Conservation (phyloP, 1,140 invertebrate genomes). For the Apis cerana region DNA sequence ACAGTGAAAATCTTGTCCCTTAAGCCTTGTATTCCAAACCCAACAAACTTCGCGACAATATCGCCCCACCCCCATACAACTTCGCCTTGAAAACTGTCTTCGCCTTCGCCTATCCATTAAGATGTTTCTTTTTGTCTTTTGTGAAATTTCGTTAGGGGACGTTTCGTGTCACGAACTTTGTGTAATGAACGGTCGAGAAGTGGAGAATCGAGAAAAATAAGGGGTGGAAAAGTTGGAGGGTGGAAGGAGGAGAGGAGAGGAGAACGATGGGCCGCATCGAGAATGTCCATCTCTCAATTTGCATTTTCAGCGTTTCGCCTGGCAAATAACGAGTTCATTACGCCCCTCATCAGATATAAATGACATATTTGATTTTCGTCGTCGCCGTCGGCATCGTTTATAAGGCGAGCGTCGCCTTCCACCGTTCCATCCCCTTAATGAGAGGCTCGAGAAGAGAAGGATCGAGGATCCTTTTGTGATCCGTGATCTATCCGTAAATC, state of each 20-base stretch:
- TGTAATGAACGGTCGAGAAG: slow-evolving; percentile 7
- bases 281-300: slow-evolving; percentile 67
- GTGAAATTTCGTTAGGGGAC: not conserved
- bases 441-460: slow-evolving; percentile 4
- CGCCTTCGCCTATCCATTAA: not conserved
- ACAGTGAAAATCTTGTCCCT: not conserved
- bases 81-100: not conserved
- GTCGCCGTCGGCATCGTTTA: slow-evolving; percentile 27
- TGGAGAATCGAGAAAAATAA: slow-evolving; percentile 20
- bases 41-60: not conserved
- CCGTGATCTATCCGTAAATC: slow-evolving; percentile 48
- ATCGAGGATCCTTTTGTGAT: slow-evolving; percentile 42
- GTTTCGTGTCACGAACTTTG: not conserved
- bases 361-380: slow-evolving; percentile 74
- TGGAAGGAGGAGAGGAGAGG: slow-evolving; percentile 21
- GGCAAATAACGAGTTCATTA: slow-evolving; percentile 75
- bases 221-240: slow-evolving; percentile 34
- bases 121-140: slow-evolving; percentile 17
- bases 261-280: slow-evolving; percentile 11
- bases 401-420: slow-evolving; percentile 12
- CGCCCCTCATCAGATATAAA: slow-evolving; percentile 73
- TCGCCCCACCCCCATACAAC: not conserved
- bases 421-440: slow-evolving; percentile 47
- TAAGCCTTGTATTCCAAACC: not conserved
- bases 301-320: slow-evolving; percentile 72